Conservation (phyloP, 2,888 invertebrate genomes). For the Amphipoea oculea region DNA sequence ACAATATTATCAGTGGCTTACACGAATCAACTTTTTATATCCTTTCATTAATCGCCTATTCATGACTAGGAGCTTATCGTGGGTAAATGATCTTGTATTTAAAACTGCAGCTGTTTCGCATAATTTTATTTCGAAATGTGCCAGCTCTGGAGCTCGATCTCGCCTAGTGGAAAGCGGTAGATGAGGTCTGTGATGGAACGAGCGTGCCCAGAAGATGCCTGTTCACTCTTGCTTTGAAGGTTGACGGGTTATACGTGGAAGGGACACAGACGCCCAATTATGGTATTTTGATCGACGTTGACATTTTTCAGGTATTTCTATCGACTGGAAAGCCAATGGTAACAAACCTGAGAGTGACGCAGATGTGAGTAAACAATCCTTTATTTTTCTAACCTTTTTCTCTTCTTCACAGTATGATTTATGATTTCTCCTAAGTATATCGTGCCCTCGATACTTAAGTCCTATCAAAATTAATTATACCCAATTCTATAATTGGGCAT, state of each 20-base stretch:
- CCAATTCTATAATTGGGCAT: too few species aligned
- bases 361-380: conserved; percentile 48
- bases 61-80: background rate
- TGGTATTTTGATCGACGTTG: background rate
- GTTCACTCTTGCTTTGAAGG: too few species aligned
- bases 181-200: too few species aligned
- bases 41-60: background rate
- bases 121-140: too few species aligned
- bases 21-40: background rate
- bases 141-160: too few species aligned
- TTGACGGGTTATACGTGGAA: too few species aligned
- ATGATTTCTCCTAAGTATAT: background rate
- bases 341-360: conserved; percentile 56
- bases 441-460: background rate
- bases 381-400: background rate
- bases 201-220: too few species aligned
- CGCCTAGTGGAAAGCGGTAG: too few species aligned
- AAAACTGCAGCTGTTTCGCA: background rate
- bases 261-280: background rate
- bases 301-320: conserved; percentile 66
- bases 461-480: background rate
- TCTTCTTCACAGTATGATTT: background rate
- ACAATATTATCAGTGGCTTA: background rate
- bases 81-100: background rate
- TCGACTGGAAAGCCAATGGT: conserved; percentile 67